These are phyloP conservation scores for Archips xylosteana DNA, from an alignment of 2,888 invertebrate genomes.

Conservation along the genomic window DNA sequence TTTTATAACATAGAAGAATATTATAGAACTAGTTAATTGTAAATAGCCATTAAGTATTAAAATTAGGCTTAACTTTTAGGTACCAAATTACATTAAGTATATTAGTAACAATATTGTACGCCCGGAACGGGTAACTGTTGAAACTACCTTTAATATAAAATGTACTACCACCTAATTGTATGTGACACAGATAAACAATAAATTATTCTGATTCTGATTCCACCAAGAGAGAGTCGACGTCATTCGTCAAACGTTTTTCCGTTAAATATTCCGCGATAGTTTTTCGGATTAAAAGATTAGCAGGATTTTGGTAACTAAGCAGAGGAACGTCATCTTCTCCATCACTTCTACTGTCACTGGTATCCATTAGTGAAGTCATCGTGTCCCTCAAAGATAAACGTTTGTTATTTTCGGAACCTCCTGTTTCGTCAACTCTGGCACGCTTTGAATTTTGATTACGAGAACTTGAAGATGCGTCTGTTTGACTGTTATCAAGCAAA, in stretches of 20 bases:
- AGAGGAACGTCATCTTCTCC: background rate
- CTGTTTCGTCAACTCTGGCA: background rate
- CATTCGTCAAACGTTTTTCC: background rate
- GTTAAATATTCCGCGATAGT: background rate
- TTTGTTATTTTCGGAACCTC: background rate
- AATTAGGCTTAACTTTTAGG: too few species aligned
- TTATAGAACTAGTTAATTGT: too few species aligned
- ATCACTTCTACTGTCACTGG: background rate
- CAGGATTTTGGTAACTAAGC: background rate
- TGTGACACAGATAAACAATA: too few species aligned
- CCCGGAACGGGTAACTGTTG: too few species aligned
- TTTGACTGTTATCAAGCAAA: background rate
- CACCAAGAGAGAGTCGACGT: background rate
- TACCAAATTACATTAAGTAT: too few species aligned
- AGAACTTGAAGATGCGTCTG: background rate
- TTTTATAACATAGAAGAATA: too few species aligned
- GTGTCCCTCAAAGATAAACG: background rate
- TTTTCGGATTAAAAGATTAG: background rate
- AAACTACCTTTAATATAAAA: too few species aligned
- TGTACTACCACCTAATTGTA: too few species aligned
- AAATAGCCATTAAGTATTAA: too few species aligned
- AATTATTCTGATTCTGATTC: too few species aligned
- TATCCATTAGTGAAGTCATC: background rate
- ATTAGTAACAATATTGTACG: too few species aligned
- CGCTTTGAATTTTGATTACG: background rate